phyloP scores from a whole-genome alignment of 2,797 vertebrate species.

The Sphenodon punctatus region DNA sequence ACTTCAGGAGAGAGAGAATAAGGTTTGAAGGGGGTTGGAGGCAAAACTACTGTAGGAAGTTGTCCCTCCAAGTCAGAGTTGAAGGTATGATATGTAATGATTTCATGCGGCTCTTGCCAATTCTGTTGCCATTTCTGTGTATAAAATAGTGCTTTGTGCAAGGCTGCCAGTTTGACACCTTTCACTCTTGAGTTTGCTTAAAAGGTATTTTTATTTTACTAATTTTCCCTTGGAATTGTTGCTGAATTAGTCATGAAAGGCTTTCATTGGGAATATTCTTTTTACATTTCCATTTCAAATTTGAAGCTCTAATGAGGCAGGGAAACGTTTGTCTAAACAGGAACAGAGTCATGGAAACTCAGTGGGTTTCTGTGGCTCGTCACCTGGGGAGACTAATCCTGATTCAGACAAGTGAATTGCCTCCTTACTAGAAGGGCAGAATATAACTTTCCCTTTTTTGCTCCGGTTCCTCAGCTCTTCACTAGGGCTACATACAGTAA shows the following conservation, averaged over 20 bases:
- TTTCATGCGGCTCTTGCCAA: background rate
- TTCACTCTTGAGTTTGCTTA: background rate
- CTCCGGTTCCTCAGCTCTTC: background rate
- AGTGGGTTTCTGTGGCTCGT: constrained; percentile 1
- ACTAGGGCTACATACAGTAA: background rate
- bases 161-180: background rate
- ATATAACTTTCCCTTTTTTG: constrained; percentile 24
- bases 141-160: background rate
- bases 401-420: background rate
- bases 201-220: background rate
- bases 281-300: background rate
- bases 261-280: background rate
- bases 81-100: background rate
- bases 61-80: fast-evolving
- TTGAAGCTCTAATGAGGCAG: background rate
- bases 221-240: background rate
- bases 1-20: constrained; percentile 8
- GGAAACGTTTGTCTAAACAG: constrained; percentile 26
- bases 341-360: background rate
- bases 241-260: background rate
- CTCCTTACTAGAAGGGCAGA: background rate
- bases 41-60: background rate
- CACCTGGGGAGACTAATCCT: constrained; percentile 7
- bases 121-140: background rate
- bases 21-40: background rate